Conservation (phyloP, 2,888 invertebrate genomes). For the Gymnoscelis rufifasciata region DNA sequence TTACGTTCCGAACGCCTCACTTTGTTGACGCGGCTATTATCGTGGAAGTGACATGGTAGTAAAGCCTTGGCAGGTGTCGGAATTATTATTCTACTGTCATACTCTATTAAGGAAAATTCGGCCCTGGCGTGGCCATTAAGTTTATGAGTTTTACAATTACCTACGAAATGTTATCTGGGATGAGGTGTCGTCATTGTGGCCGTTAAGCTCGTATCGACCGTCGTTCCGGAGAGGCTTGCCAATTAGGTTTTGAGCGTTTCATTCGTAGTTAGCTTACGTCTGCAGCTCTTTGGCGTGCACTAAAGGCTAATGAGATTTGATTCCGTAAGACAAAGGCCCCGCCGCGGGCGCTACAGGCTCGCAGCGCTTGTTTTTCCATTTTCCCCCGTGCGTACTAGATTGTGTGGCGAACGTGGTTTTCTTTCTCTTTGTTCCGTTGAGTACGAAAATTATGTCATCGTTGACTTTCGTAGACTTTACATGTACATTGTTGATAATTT, state of each 20-base stretch:
- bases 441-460: not conserved
- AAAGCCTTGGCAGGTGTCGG: conserved; percentile 23
- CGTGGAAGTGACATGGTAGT: conserved; percentile 27
- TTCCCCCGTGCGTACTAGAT: conserved; percentile 38
- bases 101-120: conserved; percentile 13
- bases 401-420: conserved; percentile 45
- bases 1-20: conserved; percentile 20
- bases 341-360: conserved; percentile 29
- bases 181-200: conserved; percentile 9
- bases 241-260: conserved; percentile 20
- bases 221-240: conserved; percentile 12
- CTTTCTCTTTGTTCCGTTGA: conserved; percentile 33
- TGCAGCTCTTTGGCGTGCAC: conserved; percentile 12
- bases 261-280: conserved; percentile 18
- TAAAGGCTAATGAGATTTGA: conserved; percentile 48
- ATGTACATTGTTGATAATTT: not conserved
- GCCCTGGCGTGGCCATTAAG: conserved; percentile 3
- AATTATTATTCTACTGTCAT: conserved; percentile 20
- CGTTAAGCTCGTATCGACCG: conserved; percentile 11
- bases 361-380: conserved; percentile 42
- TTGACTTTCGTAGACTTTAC: not conserved
- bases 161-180: conserved; percentile 10
- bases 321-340: conserved; percentile 42
- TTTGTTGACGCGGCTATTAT: conserved; percentile 25
- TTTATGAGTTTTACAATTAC: conserved; percentile 13